Evolutionary conservation across 2,113 vertebrate species (phyloP).

Genomic region (Antechinus flavipes): DNA sequence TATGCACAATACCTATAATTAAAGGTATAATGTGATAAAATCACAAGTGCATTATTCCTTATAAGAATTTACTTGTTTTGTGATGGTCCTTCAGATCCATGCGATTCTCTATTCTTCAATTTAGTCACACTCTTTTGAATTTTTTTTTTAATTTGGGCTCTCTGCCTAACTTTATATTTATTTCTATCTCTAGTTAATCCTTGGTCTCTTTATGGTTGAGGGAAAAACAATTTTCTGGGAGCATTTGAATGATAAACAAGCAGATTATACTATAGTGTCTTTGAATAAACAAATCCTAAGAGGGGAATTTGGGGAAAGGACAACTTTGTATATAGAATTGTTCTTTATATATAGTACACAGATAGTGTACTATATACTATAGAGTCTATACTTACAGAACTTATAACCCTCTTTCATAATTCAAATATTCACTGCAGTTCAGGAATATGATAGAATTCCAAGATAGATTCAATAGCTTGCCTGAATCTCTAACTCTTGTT

Average conservation of each 20-base stretch:
- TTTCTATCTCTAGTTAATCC: neutral
- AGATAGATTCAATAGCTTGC: neutral
- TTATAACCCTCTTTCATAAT: neutral
- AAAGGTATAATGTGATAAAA: neutral
- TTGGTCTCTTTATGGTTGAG: neutral
- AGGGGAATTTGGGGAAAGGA: neutral
- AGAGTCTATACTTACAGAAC: neutral
- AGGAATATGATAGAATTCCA: neutral
- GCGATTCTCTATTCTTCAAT: neutral
- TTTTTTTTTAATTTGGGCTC: neutral
- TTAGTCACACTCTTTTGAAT: neutral
- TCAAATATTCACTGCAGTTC: neutral
- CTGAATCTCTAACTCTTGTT: neutral
- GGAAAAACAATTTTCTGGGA: neutral
- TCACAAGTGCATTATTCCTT: neutral
- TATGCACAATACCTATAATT: neutral
- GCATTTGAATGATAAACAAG: neutral
- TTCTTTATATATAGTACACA: neutral
- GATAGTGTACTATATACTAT: neutral
- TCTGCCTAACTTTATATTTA: neutral
- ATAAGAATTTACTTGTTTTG: neutral
- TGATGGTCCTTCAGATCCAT: neutral
- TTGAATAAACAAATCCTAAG: neutral
- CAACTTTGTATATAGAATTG: neutral
- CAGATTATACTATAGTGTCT: neutral